Evolutionary conservation across 2,797 vertebrate genomes (phyloP).

Genomic region (Scolopax bukidnonensis): DNA sequence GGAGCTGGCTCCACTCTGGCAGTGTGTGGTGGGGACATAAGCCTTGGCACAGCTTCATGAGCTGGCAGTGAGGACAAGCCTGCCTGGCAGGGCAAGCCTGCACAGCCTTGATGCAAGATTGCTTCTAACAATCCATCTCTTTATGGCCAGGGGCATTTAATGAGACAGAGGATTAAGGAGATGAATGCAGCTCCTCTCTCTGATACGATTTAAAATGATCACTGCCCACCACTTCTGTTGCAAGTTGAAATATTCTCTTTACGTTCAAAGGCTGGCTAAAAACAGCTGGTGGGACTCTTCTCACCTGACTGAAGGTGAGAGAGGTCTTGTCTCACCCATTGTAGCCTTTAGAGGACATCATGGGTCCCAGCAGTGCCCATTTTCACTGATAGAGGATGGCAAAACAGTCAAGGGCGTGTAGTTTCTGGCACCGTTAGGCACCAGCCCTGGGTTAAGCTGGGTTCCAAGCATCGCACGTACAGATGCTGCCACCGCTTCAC

Average conservation of each 20-base stretch:
- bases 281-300: neutral
- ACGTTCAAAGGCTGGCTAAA: neutral
- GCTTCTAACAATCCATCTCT: neutral
- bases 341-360: neutral
- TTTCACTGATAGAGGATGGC: neutral
- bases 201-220: neutral
- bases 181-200: neutral
- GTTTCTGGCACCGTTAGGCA: neutral
- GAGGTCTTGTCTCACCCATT: neutral
- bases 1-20: rapidly evolving
- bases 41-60: neutral
- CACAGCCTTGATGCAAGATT: rapidly evolving
- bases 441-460: neutral
- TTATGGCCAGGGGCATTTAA: neutral
- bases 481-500: neutral
- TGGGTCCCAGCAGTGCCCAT: neutral
- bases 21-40: neutral
- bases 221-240: neutral
- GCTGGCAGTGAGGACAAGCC: neutral
- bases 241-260: neutral
- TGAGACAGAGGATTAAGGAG: neutral
- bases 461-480: rapidly evolving
- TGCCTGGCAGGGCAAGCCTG: neutral
- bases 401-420: neutral
- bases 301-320: neutral